Evolutionary conservation across 2,797 vertebrate species (phyloP), one percentile per base, ranked within the genome.

Genomic region (Salmo trutta): DNA sequence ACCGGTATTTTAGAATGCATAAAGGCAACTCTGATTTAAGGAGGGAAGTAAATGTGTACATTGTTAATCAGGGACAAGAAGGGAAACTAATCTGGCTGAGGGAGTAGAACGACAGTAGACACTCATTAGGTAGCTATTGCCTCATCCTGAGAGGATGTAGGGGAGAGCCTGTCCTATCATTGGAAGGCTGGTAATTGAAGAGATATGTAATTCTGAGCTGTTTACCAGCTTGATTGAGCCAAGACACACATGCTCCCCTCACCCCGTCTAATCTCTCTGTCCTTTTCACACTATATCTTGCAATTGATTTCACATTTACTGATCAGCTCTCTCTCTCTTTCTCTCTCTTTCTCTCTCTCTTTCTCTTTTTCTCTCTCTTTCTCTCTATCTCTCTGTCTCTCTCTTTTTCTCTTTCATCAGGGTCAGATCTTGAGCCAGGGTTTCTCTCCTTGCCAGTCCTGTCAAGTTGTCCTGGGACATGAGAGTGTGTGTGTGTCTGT

Each of bases 181-280:
- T 86, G 87, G 4, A 86, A 85, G 77, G 83, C 77, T 87, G 87
- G 85, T 90, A 81, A 92, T 92, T 91, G 83, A 90, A 91, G 88
- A 81, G 80, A 84, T 86, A 84, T 86, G 80, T 90, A 86, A 87
- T 88, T 87, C 87, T 81, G 78, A 78, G 77, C 83, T 88, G 84
- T 91, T 93, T 93, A 91, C 87, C 69, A 80, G 79, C 81, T 80
- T 88, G 88, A 92, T 90, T 88, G 90, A 89, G 84, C 90, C 82
- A 27, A 82, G 89, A 83, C 86, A 90, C 77, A 79, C 79, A 85
- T 88, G 82, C 83, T 81, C 86, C 72, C 81, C 81, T 89, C 75
- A 83, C 81, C 47, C 1, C 1, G 62, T 68, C 70, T 27, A 76
- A 64, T 24, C 41, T 53, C 59, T 27, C 15, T 12, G 15, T n/a